Evolutionary conservation across 2,797 vertebrate species (phyloP).

Genomic region (Muraenolepis orangiensis): DNA sequence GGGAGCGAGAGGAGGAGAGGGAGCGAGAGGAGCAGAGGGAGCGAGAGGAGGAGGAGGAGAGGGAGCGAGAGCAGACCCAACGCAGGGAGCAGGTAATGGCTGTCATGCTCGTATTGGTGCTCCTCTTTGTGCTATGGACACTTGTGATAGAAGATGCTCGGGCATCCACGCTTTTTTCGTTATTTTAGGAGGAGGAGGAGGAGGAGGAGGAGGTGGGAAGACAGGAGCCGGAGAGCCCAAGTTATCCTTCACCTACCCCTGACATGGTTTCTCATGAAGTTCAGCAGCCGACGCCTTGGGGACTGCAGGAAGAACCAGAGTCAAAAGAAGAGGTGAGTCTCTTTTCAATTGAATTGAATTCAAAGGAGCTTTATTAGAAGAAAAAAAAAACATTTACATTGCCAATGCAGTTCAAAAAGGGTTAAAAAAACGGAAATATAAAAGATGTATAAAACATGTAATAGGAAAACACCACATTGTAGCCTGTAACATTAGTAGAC

Average conservation of each 20-base stretch:
- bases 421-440: neutral
- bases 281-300: slow-evolving; percentile 34
- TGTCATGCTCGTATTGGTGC: neutral
- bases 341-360: neutral
- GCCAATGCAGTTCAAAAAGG: neutral
- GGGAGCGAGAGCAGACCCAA: slow-evolving; percentile 33
- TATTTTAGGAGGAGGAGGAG: slow-evolving; percentile 51
- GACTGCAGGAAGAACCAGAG: slow-evolving; percentile 29
- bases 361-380: neutral
- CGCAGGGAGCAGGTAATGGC: slow-evolving; percentile 60
- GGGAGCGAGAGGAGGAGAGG: too few species aligned
- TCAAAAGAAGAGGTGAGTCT: slow-evolving; percentile 26
- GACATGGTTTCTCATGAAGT: slow-evolving; percentile 31
- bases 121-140: neutral
- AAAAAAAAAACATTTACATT: neutral
- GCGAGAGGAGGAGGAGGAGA: slow-evolving; percentile 21
- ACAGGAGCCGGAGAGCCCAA: slow-evolving; percentile 31
- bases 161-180: neutral
- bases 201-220: slow-evolving; percentile 56
- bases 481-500: too few species aligned
- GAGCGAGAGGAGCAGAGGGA: neutral
- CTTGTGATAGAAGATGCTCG: neutral
- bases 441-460: neutral
- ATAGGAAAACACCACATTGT: neutral
- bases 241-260: slow-evolving; percentile 42